Conservation (phyloP, 2,888 invertebrate genomes). For the Macrophya alboannulata region DNA sequence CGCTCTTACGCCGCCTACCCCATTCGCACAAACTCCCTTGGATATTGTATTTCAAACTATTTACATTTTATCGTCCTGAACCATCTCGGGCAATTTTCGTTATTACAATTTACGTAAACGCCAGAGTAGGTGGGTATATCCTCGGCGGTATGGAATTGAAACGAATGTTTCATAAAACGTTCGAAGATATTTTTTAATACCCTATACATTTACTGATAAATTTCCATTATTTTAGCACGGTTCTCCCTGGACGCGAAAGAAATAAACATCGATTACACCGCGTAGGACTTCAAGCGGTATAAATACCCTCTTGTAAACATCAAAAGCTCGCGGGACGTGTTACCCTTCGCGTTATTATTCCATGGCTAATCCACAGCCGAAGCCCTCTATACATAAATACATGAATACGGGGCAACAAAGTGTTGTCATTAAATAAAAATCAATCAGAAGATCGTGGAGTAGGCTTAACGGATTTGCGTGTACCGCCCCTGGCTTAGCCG, state of each 20-base stretch:
- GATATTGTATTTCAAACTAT: slow-evolving; percentile 71
- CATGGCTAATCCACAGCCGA: slow-evolving; percentile 68
- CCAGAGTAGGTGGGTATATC: not conserved
- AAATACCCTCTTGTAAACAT: slow-evolving; percentile 46
- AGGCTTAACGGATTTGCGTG: slow-evolving; percentile 80
- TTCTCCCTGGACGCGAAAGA: not conserved
- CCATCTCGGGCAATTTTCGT: slow-evolving; percentile 66
- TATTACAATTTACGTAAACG: slow-evolving; percentile 55
- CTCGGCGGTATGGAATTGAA: not conserved
- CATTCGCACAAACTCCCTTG: slow-evolving; percentile 65
- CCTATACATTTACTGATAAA: slow-evolving; percentile 19
- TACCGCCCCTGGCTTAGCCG: slow-evolving; percentile 76
- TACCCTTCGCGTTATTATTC: slow-evolving; percentile 72
- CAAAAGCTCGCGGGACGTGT: slow-evolving; percentile 42
- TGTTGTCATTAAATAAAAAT: slow-evolving; percentile 81
- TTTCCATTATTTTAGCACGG: slow-evolving; percentile 8
- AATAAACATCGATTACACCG: slow-evolving; percentile 1
- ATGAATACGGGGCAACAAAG: slow-evolving; percentile 67
- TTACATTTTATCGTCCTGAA: slow-evolving; percentile 69
- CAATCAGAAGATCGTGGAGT: slow-evolving; percentile 80
- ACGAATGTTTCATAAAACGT: slow-evolving; percentile 13
- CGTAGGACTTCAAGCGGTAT: slow-evolving; percentile 4
- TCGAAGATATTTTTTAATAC: not conserved
- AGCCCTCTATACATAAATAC: slow-evolving; percentile 73
- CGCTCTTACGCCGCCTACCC: slow-evolving; percentile 58